Evolutionary conservation across 1,140 invertebrate genomes (phyloP).

Genomic region (Drosophila truncata): DNA sequence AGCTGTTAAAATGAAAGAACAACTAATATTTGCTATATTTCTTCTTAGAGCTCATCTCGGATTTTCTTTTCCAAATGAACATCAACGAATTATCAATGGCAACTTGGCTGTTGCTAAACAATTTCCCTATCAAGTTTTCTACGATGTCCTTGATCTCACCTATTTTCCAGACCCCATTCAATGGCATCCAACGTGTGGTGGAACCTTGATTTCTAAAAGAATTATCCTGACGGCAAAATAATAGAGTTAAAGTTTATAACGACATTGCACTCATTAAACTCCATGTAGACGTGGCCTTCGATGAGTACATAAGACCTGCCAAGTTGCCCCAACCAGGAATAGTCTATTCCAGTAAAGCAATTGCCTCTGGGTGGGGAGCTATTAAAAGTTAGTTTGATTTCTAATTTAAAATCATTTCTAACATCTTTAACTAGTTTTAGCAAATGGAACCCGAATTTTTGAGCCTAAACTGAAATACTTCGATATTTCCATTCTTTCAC

Average conservation of each 20-base stretch:
- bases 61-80: too few species aligned
- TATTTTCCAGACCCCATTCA: too few species aligned
- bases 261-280: slow-evolving; percentile 39
- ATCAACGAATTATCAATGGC: slow-evolving; percentile 4
- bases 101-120: slow-evolving; percentile 2
- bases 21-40: neutral
- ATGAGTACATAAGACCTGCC: slow-evolving; percentile 20
- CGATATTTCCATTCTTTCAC: neutral
- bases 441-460: neutral
- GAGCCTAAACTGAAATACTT: neutral
- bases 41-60: neutral
- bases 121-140: slow-evolving; percentile 31
- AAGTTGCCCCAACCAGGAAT: neutral
- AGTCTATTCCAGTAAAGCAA: too few species aligned
- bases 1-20: neutral
- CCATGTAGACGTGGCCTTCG: slow-evolving; percentile 10
- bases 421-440: neutral
- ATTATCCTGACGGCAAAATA: slow-evolving; percentile 18
- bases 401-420: neutral
- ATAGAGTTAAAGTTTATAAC: accelerated
- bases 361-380: too few species aligned
- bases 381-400: too few species aligned
- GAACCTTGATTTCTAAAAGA: slow-evolving; percentile 22
- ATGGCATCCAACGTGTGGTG: neutral
- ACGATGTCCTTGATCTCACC: neutral